Evolutionary conservation across 2,797 vertebrate species (phyloP).

Genomic region (Bradypodion pumilum): DNA sequence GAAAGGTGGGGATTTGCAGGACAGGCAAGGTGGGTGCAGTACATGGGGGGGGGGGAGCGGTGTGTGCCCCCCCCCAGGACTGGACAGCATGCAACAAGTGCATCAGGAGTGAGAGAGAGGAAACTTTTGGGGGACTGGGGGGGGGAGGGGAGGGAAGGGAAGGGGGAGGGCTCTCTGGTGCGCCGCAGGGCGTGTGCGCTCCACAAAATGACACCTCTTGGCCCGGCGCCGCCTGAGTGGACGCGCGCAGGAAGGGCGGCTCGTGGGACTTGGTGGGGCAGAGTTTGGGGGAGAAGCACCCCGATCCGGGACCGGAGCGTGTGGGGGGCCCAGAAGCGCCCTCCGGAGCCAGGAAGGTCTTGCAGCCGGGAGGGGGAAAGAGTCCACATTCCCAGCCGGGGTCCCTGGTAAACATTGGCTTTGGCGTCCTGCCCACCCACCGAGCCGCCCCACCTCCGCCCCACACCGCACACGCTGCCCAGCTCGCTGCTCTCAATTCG

Average conservation of each 20-base stretch:
- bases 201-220: neutral
- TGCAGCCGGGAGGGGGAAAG: neutral
- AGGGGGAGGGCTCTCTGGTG: neutral
- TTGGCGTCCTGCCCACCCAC: neutral
- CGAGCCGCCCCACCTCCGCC: neutral
- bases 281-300: too few species aligned
- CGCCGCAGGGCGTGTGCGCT: neutral
- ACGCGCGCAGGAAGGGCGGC: too few species aligned
- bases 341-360: neutral
- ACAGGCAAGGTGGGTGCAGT: too few species aligned
- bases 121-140: neutral
- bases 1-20: too few species aligned
- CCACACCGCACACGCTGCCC: neutral
- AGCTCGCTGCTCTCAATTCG: conserved; percentile 29
- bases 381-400: conserved; percentile 13
- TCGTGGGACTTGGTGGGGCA: neutral
- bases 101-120: neutral
- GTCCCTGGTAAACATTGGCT: conserved; percentile 20
- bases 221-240: too few species aligned
- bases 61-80: too few species aligned
- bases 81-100: neutral
- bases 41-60: neutral
- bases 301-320: too few species aligned
- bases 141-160: neutral
- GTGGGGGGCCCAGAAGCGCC: neutral